Conservation (phyloP, 2,888 invertebrate species). For the Tiphia femorata region DNA sequence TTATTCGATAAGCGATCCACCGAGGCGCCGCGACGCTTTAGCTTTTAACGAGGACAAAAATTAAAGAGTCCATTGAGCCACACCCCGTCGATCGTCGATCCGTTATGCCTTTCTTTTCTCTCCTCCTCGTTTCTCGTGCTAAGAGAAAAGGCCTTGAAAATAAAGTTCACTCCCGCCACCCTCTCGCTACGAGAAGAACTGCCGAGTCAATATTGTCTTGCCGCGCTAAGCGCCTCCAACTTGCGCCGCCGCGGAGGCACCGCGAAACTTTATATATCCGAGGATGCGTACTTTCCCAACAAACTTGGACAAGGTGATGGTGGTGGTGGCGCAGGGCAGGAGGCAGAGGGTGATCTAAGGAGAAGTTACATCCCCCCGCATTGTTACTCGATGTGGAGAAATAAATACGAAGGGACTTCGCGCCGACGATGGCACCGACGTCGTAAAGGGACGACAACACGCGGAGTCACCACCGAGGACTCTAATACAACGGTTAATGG, state of each 20-base stretch:
- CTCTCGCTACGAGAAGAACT: slow-evolving; percentile 21
- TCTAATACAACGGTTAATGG: no score
- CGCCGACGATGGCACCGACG: no score
- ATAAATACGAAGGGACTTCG: slow-evolving; percentile 10
- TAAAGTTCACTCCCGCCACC: slow-evolving; percentile 37
- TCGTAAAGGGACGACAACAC: no score
- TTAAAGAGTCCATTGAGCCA: no score
- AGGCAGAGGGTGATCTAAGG: not conserved
- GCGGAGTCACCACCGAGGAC: no score
- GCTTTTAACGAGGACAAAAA: no score
- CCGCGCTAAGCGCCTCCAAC: slow-evolving; percentile 27
- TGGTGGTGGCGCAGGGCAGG: no score
- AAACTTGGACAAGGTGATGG: slow-evolving; percentile 27
- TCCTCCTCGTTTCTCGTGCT: no score
- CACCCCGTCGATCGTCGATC: no score
- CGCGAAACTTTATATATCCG: slow-evolving; percentile 33
- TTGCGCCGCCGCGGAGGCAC: slow-evolving; percentile 9
- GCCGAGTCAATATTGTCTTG: slow-evolving; percentile 43
- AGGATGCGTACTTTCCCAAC: slow-evolving; percentile 32
- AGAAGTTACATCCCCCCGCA: not conserved
- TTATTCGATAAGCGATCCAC: no score
- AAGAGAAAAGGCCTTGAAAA: slow-evolving; percentile 44
- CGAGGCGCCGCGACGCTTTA: no score
- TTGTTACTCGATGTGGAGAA: not conserved
- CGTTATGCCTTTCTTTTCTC: no score